A percentile compares a stretch with the other conserved stretches of the same genome.
phyloP scores from a whole-genome alignment of 2,113 vertebrate species.

The Microcebus griseorufus region DNA sequence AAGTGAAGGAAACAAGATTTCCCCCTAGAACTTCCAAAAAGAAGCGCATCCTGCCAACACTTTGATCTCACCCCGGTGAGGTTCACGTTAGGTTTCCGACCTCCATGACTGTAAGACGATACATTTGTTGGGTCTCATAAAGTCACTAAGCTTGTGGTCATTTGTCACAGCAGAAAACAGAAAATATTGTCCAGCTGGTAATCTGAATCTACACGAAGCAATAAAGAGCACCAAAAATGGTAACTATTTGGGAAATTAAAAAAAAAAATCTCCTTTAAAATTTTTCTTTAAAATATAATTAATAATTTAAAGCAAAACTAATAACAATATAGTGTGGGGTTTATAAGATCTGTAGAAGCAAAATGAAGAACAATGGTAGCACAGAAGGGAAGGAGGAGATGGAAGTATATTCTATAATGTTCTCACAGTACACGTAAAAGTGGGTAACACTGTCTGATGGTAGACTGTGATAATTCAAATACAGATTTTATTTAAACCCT shows the following conservation, averaged over 20 bases:
- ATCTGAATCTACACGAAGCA: background rate
- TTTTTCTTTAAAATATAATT: background rate
- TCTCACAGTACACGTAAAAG: too few species aligned
- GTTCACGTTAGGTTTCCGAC: background rate
- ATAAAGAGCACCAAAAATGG: background rate
- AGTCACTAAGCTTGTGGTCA: background rate
- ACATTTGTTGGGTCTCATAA: background rate
- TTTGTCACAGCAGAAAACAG: background rate
- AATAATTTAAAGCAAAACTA: background rate
- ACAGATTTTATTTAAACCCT: background rate
- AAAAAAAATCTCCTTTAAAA: background rate
- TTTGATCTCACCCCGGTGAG: background rate
- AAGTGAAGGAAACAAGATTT: background rate
- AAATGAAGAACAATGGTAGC: background rate
- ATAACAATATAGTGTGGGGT: too few species aligned
- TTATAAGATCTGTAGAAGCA: background rate
- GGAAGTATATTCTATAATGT: too few species aligned
- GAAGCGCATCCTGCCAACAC: background rate
- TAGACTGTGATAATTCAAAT: background rate
- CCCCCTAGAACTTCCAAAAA: background rate
- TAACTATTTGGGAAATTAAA: background rate
- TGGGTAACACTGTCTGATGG: too few species aligned
- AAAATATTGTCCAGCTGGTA: background rate
- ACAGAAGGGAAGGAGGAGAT: background rate
- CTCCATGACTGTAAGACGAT: rapidly evolving